Base-by-base conservation (phyloP, 2,888 invertebrate genomes). In the Drosophila flavopinicola region DNA sequence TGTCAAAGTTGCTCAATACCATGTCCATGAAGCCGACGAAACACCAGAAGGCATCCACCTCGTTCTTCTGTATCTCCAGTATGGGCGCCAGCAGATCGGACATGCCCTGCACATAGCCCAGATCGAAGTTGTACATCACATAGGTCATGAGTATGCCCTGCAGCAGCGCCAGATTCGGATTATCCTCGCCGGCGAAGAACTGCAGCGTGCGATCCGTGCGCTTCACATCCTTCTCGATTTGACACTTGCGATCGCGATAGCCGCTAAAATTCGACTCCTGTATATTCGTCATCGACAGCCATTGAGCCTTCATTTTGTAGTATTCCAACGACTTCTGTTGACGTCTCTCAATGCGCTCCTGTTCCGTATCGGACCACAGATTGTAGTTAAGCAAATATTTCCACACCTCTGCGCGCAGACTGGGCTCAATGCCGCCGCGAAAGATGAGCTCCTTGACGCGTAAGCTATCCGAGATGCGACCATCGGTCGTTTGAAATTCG, bases 41-140 rank as follows among this genome's bases (percentile, higher is more conserved):
- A 91, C 98, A 98, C 99, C 99, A 99, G 92, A 99, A 99, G 0
- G 98, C 95, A 90, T 99, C 98, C 2, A 97, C 97, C 91, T 99
- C 99, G 88, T 97, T 95, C 71, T 95, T 95, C 92, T 88, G 75
- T 39, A 99, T 93, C 87, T 95, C 94, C 52, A 99, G 92, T 82
- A 99, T 94, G 0, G 99, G 99, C 5, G 99, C 97, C 52, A 99
- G 91, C 47, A 99, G 93, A 91, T 99, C 99, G 84, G 98, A 98
- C 99, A 99, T 99, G 17, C 99, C 99, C 91, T 97, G 97, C 1
- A 97, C 97, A 85, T 97, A 97, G 10, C 97, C 99, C 79, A 99
- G 92, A 92, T 99, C 99, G 90, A 99, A 99, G 92, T 99, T 98
- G 90, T 98, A 99, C 99, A 99, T 99, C 32, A 98, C 96, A 89